phyloP scores from a whole-genome alignment of 1,140 invertebrate genomes.

The Rhyzopertha dominica region DNA sequence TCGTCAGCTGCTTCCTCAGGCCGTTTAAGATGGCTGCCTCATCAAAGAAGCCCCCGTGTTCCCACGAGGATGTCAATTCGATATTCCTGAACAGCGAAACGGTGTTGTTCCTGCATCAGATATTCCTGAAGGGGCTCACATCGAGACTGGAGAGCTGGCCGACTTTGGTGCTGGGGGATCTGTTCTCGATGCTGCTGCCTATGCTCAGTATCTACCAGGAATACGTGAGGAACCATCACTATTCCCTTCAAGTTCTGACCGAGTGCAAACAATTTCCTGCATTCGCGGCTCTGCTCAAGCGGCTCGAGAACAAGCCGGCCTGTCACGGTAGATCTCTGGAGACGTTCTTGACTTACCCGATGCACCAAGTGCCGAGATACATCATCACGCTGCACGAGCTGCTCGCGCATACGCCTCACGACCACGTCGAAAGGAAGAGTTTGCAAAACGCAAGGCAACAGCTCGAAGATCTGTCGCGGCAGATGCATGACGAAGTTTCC shows the following conservation, averaged over 20 bases:
- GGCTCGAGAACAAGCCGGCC: constrained; percentile 75
- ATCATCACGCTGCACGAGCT: constrained; percentile 90
- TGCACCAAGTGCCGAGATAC: constrained; percentile 92
- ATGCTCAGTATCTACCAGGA: constrained; percentile 95
- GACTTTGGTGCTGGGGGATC: constrained; percentile 83
- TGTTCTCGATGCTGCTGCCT: constrained; percentile 90
- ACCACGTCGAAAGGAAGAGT: constrained; percentile 89
- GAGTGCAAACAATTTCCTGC: constrained; percentile 85
- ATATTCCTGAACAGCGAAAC: constrained; percentile 95
- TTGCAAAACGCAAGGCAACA: constrained; percentile 84
- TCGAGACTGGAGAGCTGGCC: constrained; percentile 92
- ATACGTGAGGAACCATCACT: constrained; percentile 91
- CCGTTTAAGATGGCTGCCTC: constrained; percentile 93
- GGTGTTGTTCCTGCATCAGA: constrained; percentile 90
- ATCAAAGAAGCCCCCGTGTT: constrained; percentile 88
- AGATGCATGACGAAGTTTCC: constrained; percentile 82
- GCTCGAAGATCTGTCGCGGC: constrained; percentile 80
- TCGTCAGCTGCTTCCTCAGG: constrained; percentile 87
- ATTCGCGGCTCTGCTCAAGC: constrained; percentile 74
- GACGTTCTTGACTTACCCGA: constrained; percentile 89
- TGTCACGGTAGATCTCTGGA: constrained; percentile 83
- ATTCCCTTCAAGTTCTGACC: constrained; percentile 88
- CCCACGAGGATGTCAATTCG: constrained; percentile 92
- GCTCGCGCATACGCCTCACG: constrained; percentile 86
- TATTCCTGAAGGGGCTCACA: constrained; percentile 90